These are phyloP conservation scores for Agapornis canus DNA, from an alignment of 2,797 vertebrate species.

Conservation along the genomic window DNA sequence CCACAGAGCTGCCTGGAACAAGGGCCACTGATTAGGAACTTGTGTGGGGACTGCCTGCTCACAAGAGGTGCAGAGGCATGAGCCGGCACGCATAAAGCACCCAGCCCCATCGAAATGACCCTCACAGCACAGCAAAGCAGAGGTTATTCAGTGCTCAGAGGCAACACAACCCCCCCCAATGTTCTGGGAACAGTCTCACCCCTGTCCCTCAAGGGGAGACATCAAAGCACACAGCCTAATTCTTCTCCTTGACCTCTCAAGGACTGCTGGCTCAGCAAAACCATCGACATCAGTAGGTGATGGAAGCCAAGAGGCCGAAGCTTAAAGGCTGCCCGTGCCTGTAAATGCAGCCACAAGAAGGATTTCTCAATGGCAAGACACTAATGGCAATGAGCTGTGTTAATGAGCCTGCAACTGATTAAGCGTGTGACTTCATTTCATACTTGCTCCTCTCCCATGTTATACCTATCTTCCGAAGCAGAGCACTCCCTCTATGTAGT, in stretches of 20 bases:
- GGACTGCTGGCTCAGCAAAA: neutral
- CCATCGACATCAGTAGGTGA: fast-evolving
- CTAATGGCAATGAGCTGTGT: neutral
- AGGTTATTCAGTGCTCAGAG: neutral
- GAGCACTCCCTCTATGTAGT: neutral
- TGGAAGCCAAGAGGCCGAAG: neutral
- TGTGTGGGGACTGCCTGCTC: neutral
- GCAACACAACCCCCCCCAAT: neutral
- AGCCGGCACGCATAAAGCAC: neutral
- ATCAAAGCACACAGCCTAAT: neutral
- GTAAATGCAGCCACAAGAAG: neutral
- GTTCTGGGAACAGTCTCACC: neutral
- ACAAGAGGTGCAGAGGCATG: neutral
- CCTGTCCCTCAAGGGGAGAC: neutral
- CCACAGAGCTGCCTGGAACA: neutral
- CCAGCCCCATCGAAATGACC: neutral
- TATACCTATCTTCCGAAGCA: neutral
- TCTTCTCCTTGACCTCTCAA: neutral
- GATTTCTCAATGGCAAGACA: neutral
- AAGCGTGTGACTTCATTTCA: neutral
- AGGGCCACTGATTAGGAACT: neutral
- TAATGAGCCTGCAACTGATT: neutral
- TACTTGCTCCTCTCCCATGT: neutral
- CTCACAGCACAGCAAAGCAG: neutral
- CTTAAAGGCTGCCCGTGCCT: neutral